Percentiles rank a stretch among this genome's conserved stretches.
These are phyloP conservation scores for Rhyacophila evoluta DNA, from an alignment of 2,888 invertebrate genomes.

Conservation along the genomic window DNA sequence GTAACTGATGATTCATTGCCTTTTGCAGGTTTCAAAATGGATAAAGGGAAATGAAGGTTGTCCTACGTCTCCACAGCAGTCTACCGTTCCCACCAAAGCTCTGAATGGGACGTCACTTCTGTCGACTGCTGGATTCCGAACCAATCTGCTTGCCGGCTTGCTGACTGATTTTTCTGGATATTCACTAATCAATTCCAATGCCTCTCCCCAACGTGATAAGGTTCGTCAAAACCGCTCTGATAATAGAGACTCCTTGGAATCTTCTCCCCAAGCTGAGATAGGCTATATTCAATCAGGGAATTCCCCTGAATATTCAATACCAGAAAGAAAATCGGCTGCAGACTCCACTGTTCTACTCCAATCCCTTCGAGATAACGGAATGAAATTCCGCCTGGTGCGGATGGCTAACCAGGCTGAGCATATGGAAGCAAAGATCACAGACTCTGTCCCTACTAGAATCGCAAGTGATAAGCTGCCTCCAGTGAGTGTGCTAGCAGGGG, in stretches of 20 bases:
- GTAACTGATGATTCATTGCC: too few relatives aligned
- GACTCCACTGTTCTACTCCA: conserved; percentile 28
- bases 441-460: background rate
- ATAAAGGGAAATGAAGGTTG: background rate
- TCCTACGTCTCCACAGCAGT: background rate
- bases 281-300: background rate
- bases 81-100: background rate
- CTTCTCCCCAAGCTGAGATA: background rate
- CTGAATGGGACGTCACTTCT: background rate
- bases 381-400: conserved; percentile 39
- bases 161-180: background rate
- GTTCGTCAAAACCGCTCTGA: background rate
- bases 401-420: background rate
- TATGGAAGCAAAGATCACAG: background rate
- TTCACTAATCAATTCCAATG: background rate
- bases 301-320: background rate
- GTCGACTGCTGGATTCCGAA: background rate
- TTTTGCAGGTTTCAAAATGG: background rate
- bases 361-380: conserved; percentile 10
- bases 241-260: background rate
- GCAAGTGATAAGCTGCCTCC: conserved; percentile 39
- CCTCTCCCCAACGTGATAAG: background rate
- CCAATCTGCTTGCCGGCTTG: background rate
- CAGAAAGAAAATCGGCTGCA: conserved; percentile 19
- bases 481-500: conserved; percentile 42